A percentile compares a stretch with the other conserved stretches of the same genome.
These are phyloP conservation scores for Heteromurus nitidus DNA, from an alignment of 2,888 invertebrate species.

Conservation along the genomic window DNA sequence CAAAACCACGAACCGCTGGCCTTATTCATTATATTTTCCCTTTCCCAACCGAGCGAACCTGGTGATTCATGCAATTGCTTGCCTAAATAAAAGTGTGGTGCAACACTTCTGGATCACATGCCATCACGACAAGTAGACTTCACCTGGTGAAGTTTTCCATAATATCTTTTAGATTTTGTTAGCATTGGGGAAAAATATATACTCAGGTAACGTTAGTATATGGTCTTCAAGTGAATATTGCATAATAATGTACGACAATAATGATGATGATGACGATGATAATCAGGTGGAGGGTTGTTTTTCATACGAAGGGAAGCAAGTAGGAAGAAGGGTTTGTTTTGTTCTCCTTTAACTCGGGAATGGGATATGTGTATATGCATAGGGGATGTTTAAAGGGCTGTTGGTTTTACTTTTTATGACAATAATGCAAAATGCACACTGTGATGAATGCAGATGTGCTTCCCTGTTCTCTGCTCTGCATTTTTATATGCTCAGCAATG, in stretches of 20 bases:
- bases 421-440: constrained; percentile 9
- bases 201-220: not conserved
- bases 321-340: not conserved
- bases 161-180: too few species aligned
- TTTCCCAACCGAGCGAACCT: constrained; percentile 1
- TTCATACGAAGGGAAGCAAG: not conserved
- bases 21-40: not conserved
- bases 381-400: constrained; percentile 25
- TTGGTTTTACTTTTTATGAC: constrained; percentile 20
- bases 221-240: constrained; percentile 6
- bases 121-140: not conserved
- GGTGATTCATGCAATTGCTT: constrained; percentile 5
- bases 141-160: too few species aligned
- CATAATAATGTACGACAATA: constrained; percentile 3
- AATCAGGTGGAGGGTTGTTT: constrained; percentile 2
- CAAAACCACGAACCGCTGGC: constrained; percentile 26
- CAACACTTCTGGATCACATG: too few species aligned
- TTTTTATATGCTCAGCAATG: not conserved
- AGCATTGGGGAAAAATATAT: not conserved
- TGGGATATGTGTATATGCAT: too few species aligned
- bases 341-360: too few species aligned
- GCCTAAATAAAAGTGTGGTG: too few species aligned
- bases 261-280: constrained; percentile 6
- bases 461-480: not conserved
- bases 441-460: not conserved